Conservation (phyloP, 2,888 invertebrate genomes). For the Palloptera scutellata region DNA sequence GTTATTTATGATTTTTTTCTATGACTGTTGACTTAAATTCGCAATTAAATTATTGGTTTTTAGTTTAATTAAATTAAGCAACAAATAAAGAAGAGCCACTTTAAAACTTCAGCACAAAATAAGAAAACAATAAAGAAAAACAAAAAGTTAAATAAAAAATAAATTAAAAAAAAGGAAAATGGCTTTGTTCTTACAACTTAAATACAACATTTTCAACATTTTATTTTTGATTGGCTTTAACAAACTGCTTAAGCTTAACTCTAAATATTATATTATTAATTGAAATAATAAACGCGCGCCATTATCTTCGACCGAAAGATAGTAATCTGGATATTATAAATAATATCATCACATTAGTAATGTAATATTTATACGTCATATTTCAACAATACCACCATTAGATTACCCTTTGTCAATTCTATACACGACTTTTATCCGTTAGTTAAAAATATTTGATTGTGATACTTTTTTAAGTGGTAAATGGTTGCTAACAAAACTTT, state of each 20-base stretch:
- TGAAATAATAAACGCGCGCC: slow-evolving; percentile 20
- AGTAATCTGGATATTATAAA: too few relatives aligned
- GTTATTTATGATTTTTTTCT: background rate
- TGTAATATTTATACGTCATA: too few relatives aligned
- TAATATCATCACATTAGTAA: too few relatives aligned
- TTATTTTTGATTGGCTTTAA: slow-evolving; percentile 19
- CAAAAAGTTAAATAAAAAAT: background rate
- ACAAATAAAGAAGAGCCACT: slow-evolving; percentile 40
- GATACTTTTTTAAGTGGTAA: too few relatives aligned
- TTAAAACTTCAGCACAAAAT: slow-evolving; percentile 41
- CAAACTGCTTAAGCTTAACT: slow-evolving; percentile 26
- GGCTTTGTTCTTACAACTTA: slow-evolving; percentile 27
- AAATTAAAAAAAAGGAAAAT: slow-evolving; percentile 17
- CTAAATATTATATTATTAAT: slow-evolving; percentile 27
- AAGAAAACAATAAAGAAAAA: background rate
- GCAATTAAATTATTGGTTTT: too few relatives aligned
- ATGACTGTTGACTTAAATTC: too few relatives aligned
- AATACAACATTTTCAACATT: background rate
- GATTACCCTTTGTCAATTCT: too few relatives aligned
- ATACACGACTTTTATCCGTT: too few relatives aligned
- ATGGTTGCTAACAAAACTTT: too few relatives aligned
- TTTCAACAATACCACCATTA: too few relatives aligned
- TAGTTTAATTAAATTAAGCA: slow-evolving; percentile 38
- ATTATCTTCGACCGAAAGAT: background rate
- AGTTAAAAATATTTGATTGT: too few relatives aligned